Conservation (phyloP, 2,113 vertebrate species). For the Pteronura brasiliensis region DNA sequence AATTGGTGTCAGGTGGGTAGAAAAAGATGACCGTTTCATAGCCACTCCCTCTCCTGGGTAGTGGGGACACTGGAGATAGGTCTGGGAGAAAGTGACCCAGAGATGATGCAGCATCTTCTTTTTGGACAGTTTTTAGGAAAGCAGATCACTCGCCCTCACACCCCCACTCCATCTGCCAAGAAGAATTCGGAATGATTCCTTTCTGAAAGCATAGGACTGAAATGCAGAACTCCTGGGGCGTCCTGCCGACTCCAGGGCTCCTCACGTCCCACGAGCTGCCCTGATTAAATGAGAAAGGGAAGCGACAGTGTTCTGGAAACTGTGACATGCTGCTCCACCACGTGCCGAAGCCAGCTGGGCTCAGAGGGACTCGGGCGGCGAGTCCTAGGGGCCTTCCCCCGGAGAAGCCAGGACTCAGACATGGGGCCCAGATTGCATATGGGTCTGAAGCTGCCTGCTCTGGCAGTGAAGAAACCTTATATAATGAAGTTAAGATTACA, state of each 20-base stretch:
- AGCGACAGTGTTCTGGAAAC: background rate
- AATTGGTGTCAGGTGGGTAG: background rate
- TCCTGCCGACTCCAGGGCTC: conserved; percentile 25
- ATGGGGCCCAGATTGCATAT: background rate
- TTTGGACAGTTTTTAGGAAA: conserved; percentile 32
- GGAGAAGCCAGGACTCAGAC: background rate
- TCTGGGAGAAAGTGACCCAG: background rate
- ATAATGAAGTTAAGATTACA: conserved; percentile 64
- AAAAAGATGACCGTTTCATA: background rate
- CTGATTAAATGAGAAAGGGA: background rate
- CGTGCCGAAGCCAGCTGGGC: background rate
- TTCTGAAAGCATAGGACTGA: background rate
- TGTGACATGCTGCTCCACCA: background rate
- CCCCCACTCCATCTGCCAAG: background rate
- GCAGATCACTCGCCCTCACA: background rate
- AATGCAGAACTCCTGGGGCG: background rate
- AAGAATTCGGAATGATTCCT: background rate
- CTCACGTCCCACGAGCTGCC: background rate
- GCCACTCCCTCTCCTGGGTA: background rate
- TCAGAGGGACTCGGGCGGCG: background rate
- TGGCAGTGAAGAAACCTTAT: conserved; percentile 72
- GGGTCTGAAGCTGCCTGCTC: conserved; percentile 24
- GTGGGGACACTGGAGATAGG: background rate
- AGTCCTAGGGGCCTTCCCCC: background rate
- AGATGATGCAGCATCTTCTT: background rate